Conservation (phyloP, 2,797 vertebrate species). For the Mycteria americana region DNA sequence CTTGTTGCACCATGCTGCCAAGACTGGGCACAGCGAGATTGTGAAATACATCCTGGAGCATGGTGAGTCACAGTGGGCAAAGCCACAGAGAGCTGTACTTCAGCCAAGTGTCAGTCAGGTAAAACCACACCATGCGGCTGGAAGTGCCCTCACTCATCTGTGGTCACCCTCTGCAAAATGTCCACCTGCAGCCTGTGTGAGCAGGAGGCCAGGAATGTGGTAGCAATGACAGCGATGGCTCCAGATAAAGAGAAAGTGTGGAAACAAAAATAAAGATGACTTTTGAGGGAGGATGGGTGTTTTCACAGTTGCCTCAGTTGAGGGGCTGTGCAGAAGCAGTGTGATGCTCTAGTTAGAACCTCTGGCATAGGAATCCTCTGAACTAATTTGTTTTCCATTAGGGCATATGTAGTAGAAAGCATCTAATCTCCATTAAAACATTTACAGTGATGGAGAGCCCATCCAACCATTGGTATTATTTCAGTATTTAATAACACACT, state of each 20-base stretch:
- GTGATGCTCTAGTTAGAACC: background rate
- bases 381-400: background rate
- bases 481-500: background rate
- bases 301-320: background rate
- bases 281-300: background rate
- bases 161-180: background rate
- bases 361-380: background rate
- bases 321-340: background rate
- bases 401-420: background rate
- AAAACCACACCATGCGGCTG: background rate
- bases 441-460: background rate
- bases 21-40: slow-evolving; percentile 84
- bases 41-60: slow-evolving; percentile 91
- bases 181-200: background rate
- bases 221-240: background rate
- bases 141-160: background rate
- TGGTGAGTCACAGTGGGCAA: slow-evolving; percentile 76
- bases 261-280: background rate
- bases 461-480: background rate
- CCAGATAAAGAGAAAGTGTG: background rate
- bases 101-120: background rate
- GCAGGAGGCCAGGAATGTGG: background rate
- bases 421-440: background rate
- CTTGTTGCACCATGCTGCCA: slow-evolving; percentile 88
- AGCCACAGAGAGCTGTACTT: background rate